These are phyloP conservation scores for Himalopsyche tibetana DNA, from an alignment of 2,888 invertebrate species.

Conservation along the genomic window DNA sequence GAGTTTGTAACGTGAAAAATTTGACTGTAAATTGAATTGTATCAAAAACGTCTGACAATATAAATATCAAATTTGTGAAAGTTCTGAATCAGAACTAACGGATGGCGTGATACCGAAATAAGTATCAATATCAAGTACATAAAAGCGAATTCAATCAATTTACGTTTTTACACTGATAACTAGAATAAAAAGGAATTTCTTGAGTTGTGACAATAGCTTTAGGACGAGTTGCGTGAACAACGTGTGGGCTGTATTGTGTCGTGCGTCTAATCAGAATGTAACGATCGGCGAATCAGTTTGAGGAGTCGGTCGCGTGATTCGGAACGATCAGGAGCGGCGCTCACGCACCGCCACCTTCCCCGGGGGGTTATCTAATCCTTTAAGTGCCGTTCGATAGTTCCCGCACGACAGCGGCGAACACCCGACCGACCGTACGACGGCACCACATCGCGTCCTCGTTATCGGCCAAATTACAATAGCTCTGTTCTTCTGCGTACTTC, in stretches of 20 bases:
- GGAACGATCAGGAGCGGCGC: conserved; percentile 14
- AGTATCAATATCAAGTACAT: too few species aligned
- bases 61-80: too few species aligned
- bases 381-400: conserved; percentile 43
- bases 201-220: neutral
- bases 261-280: conserved; percentile 31
- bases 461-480: neutral
- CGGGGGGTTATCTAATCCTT: conserved; percentile 43
- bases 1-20: too few species aligned
- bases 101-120: too few species aligned
- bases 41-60: too few species aligned
- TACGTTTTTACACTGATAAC: too few species aligned
- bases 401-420: conserved; percentile 12
- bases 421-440: neutral
- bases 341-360: conserved; percentile 41
- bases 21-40: too few species aligned
- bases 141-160: too few species aligned
- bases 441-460: conserved; percentile 28
- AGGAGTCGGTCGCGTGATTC: conserved; percentile 40
- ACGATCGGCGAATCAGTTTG: conserved; percentile 42
- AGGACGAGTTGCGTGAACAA: neutral
- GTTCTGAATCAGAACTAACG: too few species aligned
- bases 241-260: neutral
- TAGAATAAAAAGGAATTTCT: neutral
- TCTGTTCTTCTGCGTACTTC: too few species aligned